Evolutionary conservation across 1,140 invertebrate genomes (phyloP).

Genomic region (Conus ventricosus): DNA sequence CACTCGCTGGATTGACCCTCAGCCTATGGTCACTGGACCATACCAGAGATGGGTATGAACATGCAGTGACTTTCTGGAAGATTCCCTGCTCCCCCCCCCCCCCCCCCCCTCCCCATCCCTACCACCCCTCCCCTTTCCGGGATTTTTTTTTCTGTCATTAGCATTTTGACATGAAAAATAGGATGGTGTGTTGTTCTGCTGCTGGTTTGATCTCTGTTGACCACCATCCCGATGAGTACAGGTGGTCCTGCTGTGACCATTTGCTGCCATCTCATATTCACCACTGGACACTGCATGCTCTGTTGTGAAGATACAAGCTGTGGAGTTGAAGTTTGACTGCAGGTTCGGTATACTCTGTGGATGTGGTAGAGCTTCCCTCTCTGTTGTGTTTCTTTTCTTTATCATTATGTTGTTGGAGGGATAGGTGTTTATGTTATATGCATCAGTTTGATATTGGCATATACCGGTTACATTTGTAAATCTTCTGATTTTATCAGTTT

Average conservation of each 20-base stretch:
- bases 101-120: not conserved
- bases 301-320: too few relatives aligned
- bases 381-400: not conserved
- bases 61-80: not conserved
- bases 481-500: not conserved
- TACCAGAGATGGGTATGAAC: slow-evolving; percentile 71
- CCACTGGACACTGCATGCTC: too few relatives aligned
- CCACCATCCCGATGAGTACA: too few relatives aligned
- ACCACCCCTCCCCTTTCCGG: not conserved
- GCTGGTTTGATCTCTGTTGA: too few relatives aligned
- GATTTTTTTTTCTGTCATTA: not conserved
- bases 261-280: too few relatives aligned
- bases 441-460: not conserved
- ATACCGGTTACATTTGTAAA: not conserved
- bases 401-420: not conserved
- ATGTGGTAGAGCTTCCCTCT: not conserved
- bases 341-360: not conserved
- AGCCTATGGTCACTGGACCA: slow-evolving; percentile 71
- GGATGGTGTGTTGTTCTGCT: not conserved
- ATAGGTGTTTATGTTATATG: not conserved
- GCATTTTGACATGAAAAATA: not conserved
- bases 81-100: not conserved
- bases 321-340: not conserved
- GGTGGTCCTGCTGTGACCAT: too few relatives aligned
- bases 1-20: slow-evolving; percentile 69